Percentiles rank a stretch among this genome's conserved stretches.
Evolutionary conservation across 2,797 vertebrate species (phyloP).

Genomic region (Rousettus madagascariensis): DNA sequence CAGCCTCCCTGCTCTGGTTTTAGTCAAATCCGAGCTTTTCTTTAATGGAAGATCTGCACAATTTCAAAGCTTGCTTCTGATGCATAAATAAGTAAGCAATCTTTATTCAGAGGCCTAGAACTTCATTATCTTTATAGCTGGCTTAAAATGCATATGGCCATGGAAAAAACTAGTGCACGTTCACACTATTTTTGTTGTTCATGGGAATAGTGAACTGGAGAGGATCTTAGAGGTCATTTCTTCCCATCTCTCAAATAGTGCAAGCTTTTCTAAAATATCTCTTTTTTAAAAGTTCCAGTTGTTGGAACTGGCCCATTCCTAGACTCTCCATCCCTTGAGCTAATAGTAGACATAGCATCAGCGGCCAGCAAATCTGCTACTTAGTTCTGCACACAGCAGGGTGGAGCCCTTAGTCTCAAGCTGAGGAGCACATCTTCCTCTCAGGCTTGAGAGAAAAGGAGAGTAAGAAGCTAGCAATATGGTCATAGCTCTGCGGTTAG

Average conservation of each 20-base stretch:
- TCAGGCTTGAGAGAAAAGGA: neutral
- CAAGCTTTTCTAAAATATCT: conserved; percentile 3
- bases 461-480: neutral
- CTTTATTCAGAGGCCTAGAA: neutral
- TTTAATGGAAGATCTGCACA: neutral
- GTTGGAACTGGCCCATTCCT: neutral
- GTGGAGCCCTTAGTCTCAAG: neutral
- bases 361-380: neutral
- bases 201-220: neutral
- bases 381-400: neutral
- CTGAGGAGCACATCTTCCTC: neutral
- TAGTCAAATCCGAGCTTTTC: conserved; percentile 32
- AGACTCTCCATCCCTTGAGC: neutral
- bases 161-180: neutral
- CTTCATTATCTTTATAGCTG: neutral
- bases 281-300: neutral
- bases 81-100: neutral
- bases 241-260: neutral
- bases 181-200: neutral
- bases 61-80: neutral
- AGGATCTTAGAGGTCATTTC: conserved; percentile 18
- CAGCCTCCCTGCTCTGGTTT: neutral
- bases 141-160: neutral
- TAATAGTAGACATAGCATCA: neutral
- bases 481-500: neutral